Percentiles rank a stretch among this genome's conserved stretches.
Conservation (phyloP, 2,888 invertebrate species). For the Chrysina gloriosa region DNA sequence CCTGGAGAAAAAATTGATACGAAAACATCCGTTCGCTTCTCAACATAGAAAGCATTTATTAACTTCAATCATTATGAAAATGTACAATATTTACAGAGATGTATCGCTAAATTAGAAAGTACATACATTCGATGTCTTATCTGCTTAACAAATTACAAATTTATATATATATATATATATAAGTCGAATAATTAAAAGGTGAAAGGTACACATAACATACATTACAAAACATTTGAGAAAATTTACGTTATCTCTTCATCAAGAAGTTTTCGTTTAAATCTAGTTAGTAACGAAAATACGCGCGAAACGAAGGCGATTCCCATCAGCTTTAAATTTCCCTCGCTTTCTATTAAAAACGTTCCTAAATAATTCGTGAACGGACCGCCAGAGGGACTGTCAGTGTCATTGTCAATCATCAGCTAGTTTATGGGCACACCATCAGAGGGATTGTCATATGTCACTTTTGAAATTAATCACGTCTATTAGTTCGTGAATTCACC, state of each 20-base stretch:
- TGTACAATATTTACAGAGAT: conserved; percentile 41
- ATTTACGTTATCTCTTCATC: neutral
- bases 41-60: conserved; percentile 37
- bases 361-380: too few species aligned
- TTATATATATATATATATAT: neutral
- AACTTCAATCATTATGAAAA: conserved; percentile 32
- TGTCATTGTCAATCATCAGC: too few species aligned
- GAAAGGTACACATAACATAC: neutral
- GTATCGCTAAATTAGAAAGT: conserved; percentile 13
- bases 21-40: neutral
- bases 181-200: neutral
- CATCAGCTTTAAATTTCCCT: too few species aligned
- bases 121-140: neutral
- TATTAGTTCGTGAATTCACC: too few species aligned
- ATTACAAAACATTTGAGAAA: neutral
- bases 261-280: too few species aligned
- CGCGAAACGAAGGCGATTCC: neutral
- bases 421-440: too few species aligned
- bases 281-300: neutral
- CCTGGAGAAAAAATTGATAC: too few species aligned
- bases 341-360: too few species aligned
- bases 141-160: neutral
- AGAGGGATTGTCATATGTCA: too few species aligned
- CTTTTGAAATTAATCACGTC: too few species aligned
- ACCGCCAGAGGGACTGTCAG: too few species aligned